phyloP scores from a whole-genome alignment of 2,888 invertebrate species.

The Pardosa pseudoannulata region DNA sequence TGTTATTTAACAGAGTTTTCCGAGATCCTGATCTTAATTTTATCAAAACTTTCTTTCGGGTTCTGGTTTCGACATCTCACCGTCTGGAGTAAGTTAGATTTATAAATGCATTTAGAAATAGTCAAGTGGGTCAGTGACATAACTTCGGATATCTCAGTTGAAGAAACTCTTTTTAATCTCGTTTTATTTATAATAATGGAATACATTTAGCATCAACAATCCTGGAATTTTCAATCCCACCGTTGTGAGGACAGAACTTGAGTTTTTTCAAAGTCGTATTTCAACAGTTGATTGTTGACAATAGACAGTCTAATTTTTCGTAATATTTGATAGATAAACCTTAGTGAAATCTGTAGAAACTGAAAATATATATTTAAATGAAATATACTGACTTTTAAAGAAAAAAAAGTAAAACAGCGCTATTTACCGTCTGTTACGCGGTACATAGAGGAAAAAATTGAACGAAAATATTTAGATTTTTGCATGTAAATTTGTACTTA shows the following conservation, averaged over 20 bases:
- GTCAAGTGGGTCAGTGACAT: neutral
- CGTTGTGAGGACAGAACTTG: slow-evolving; percentile 19
- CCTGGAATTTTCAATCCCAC: slow-evolving; percentile 23
- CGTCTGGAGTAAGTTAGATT: slow-evolving; percentile 3
- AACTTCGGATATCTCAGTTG: neutral
- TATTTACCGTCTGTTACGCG: neutral
- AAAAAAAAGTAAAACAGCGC: neutral
- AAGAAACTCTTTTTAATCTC: slow-evolving; percentile 3
- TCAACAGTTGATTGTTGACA: slow-evolving; percentile 9
- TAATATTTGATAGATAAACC: slow-evolving; percentile 22
- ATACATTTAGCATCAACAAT: slow-evolving; percentile 2
- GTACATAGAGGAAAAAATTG: neutral
- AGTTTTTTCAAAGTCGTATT: slow-evolving; percentile 27
- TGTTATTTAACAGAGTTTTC: neutral
- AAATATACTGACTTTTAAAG: slow-evolving; percentile 8
- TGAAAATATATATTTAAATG: slow-evolving; percentile 24
- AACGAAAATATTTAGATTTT: neutral
- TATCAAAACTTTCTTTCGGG: neutral
- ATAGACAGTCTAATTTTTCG: slow-evolving; percentile 21
- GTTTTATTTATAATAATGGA: neutral
- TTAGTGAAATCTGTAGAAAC: slow-evolving; percentile 15
- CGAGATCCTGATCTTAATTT: slow-evolving; percentile 2
- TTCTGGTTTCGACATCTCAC: neutral
- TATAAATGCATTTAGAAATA: slow-evolving; percentile 9
- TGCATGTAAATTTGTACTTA: slow-evolving; percentile 15